phyloP scores from a whole-genome alignment of 2,113 vertebrate genomes.

The Cochlearius cochlearius region DNA sequence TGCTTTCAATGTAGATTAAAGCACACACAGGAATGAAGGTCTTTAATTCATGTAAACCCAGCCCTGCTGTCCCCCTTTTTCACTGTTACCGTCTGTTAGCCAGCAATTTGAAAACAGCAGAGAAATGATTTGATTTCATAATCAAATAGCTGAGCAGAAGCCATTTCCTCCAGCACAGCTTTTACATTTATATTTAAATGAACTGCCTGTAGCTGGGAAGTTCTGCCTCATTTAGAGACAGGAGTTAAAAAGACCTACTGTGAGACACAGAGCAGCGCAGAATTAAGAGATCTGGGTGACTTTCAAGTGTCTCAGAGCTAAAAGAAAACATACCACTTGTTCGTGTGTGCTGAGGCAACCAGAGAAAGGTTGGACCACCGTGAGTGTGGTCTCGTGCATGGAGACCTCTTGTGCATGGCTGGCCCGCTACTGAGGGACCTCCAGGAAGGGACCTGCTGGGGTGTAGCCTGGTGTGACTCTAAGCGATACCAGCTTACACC shows the following conservation, averaged over 20 bases:
- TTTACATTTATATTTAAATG: constrained; percentile 63
- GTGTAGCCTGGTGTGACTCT: background rate
- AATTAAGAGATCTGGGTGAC: constrained; percentile 34
- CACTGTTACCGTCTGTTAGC: background rate
- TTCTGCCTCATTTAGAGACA: constrained; percentile 55
- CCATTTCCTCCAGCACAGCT: constrained; percentile 34
- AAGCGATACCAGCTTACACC: background rate
- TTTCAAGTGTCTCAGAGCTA: background rate
- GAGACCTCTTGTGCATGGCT: background rate
- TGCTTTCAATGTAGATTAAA: constrained; percentile 37
- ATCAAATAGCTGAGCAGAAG: constrained; percentile 52
- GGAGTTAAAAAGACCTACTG: constrained; percentile 29
- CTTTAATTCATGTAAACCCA: constrained; percentile 43
- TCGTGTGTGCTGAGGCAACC: background rate
- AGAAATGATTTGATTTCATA: constrained; percentile 56
- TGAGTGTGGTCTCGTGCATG: rapidly evolving
- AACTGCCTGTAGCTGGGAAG: constrained; percentile 36
- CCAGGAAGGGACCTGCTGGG: background rate
- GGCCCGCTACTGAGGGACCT: background rate
- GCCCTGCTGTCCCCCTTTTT: background rate
- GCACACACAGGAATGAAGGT: background rate
- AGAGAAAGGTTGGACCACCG: background rate
- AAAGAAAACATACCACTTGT: background rate
- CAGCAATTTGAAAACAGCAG: constrained; percentile 30
- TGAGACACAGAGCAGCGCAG: background rate